phyloP scores from a whole-genome alignment of 2,113 vertebrate genomes.

The Pygathrix nemaeus region DNA sequence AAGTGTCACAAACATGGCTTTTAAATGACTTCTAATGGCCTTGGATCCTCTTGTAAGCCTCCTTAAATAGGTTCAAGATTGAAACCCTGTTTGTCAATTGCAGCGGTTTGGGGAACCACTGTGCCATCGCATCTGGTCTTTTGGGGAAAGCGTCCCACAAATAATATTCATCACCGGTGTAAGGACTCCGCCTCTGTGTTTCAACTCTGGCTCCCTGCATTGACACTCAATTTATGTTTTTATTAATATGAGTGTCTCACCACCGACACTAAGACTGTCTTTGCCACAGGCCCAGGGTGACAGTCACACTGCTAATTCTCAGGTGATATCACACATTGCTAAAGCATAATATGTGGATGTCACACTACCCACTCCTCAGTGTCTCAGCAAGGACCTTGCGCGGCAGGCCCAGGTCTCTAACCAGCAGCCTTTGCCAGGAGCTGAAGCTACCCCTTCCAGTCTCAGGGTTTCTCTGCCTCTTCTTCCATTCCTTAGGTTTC shows the following conservation, averaged over 20 bases:
- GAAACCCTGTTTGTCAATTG: neutral
- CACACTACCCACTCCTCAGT: no score
- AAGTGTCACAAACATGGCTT: neutral
- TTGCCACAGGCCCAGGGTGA: neutral
- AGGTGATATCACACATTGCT: neutral
- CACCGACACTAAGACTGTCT: neutral
- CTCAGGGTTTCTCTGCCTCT: neutral
- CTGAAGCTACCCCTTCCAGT: neutral
- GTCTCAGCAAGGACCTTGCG: neutral
- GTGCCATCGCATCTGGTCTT: neutral
- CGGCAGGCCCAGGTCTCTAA: no score
- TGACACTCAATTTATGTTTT: neutral
- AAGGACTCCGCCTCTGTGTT: no score
- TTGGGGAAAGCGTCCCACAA: neutral
- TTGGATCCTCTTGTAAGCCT: neutral
- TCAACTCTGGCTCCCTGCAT: neutral
- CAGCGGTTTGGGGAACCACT: neutral
- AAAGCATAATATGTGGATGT: neutral
- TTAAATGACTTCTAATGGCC: neutral
- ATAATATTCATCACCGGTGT: neutral
- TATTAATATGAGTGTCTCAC: neutral
- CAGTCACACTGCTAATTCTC: neutral
- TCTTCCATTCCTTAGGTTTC: neutral
- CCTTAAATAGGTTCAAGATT: neutral
- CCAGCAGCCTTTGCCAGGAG: no score